Percentiles rank a stretch among this genome's conserved stretches.
Conservation (phyloP, 2,113 vertebrate species). For the Abramis brama region DNA sequence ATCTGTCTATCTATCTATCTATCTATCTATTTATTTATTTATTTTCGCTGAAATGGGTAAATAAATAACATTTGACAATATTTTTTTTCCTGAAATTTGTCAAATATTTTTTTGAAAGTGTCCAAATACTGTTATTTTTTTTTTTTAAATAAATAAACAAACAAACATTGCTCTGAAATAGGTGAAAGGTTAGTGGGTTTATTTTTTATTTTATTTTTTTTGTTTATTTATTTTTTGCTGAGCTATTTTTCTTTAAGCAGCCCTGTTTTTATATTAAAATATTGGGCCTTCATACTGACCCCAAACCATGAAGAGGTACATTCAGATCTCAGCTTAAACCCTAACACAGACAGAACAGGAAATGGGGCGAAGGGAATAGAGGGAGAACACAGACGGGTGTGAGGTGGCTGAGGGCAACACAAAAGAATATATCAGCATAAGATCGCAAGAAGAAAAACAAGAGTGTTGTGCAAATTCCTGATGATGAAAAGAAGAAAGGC, state of each 20-base stretch:
- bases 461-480: constrained; percentile 34
- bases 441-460: background rate
- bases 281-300: background rate
- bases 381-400: constrained; percentile 23
- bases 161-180: too few relatives aligned
- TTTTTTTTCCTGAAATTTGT: background rate
- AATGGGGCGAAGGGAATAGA: constrained; percentile 32
- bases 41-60: background rate
- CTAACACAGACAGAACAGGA: constrained; percentile 34
- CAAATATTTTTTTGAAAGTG: background rate
- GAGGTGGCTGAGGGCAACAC: background rate
- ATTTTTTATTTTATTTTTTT: too few relatives aligned
- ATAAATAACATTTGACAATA: background rate
- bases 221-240: background rate
- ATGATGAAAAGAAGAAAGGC: constrained; percentile 56
- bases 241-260: background rate
- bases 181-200: too few relatives aligned
- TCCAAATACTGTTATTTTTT: background rate
- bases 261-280: background rate
- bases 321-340: background rate
- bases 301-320: background rate
- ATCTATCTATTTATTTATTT: too few relatives aligned
- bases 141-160: too few relatives aligned
- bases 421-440: background rate
- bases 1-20: too few relatives aligned